Percentiles rank a stretch among this genome's conserved stretches.
These are phyloP conservation scores for Sinelater perroti DNA, from an alignment of 2,888 invertebrate genomes.

Conservation along the genomic window DNA sequence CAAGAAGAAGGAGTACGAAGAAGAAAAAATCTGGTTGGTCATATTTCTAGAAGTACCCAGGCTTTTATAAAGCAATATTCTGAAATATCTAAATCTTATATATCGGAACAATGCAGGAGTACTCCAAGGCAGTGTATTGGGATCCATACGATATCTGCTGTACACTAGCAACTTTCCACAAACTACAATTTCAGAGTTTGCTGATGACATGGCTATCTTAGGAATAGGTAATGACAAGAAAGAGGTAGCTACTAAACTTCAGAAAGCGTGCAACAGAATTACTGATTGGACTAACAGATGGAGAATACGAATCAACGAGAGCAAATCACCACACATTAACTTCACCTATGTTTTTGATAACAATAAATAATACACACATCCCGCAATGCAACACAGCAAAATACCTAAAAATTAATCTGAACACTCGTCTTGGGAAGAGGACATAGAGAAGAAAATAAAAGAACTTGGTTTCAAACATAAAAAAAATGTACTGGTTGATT, in stretches of 20 bases:
- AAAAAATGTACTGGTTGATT: constrained; percentile 5
- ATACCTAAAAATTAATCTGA: background rate
- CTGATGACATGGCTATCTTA: background rate
- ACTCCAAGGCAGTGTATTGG: background rate
- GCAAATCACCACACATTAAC: no score
- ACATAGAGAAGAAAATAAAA: background rate
- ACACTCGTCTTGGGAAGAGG: background rate
- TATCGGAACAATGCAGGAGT: background rate
- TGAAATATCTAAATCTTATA: constrained; percentile 1
- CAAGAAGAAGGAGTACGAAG: background rate
- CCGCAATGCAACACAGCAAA: background rate
- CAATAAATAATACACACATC: no score
- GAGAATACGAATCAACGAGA: no score
- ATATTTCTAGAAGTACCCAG: background rate
- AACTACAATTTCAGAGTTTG: background rate
- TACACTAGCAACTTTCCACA: background rate
- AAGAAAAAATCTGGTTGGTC: background rate
- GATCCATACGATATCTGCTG: background rate
- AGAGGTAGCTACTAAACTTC: background rate
- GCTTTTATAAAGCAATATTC: background rate
- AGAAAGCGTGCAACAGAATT: background rate
- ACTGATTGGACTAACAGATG: background rate
- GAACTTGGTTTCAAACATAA: no score
- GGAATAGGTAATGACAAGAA: background rate
- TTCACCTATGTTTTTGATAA: no score